Conservation (phyloP, 2,113 vertebrate species). For the Microtus oregoni region DNA sequence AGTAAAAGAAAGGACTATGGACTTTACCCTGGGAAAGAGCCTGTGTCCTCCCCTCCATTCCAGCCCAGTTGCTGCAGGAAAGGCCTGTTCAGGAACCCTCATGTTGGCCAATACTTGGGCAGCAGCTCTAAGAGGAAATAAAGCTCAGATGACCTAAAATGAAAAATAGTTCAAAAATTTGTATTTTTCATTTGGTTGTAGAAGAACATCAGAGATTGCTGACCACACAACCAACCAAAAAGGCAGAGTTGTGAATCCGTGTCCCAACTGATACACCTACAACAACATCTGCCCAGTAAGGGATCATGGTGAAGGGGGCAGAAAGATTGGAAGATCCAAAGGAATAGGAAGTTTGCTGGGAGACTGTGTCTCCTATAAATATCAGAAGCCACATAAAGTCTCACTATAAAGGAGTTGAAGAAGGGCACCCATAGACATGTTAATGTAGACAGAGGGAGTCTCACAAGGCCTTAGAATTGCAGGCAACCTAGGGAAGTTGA, state of each 20-base stretch:
- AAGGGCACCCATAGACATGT: not conserved
- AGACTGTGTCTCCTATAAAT: not conserved
- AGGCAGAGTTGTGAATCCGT: not conserved
- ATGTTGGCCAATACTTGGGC: not conserved
- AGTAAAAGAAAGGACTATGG: not conserved
- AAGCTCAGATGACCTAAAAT: not conserved
- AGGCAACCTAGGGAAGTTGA: not conserved
- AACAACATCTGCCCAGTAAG: too few species aligned
- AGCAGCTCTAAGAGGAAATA: not conserved
- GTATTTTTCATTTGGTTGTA: conserved; percentile 28
- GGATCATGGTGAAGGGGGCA: not conserved
- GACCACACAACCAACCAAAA: not conserved
- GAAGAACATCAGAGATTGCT: conserved; percentile 31
- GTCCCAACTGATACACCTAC: not conserved
- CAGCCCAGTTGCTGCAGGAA: not conserved
- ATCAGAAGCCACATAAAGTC: not conserved
- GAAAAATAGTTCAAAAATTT: not conserved
- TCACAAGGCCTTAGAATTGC: not conserved
- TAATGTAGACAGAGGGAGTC: too few species aligned
- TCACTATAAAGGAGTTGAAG: not conserved
- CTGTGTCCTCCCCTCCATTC: not conserved
- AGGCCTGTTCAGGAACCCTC: not conserved
- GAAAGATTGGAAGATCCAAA: not conserved
- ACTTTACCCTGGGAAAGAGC: conserved; percentile 38
- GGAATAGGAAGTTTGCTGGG: not conserved